These are phyloP conservation scores for Chaetogeoica ovagalla DNA, from an alignment of 2,888 invertebrate genomes.

Conservation along the genomic window DNA sequence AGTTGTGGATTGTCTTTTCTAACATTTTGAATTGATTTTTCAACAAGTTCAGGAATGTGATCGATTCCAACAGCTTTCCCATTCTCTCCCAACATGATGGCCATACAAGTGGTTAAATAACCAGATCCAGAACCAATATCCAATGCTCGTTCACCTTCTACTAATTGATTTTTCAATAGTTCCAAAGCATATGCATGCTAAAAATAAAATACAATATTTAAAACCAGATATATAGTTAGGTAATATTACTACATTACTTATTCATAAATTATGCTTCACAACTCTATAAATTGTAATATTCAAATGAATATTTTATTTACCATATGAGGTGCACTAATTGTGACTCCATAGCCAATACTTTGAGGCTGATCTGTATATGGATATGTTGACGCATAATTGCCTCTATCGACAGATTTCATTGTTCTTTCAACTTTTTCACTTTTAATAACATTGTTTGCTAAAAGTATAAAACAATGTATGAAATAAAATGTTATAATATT, in stretches of 20 bases:
- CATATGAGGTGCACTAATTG: slow-evolving; percentile 97
- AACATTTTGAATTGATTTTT: slow-evolving; percentile 76
- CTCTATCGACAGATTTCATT: slow-evolving; percentile 83
- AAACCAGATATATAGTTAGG: neutral
- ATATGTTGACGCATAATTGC: slow-evolving; percentile 73
- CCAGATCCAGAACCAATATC: slow-evolving; percentile 95
- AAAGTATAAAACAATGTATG: slow-evolving; percentile 57
- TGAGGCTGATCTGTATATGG: slow-evolving; percentile 92
- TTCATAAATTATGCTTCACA: neutral
- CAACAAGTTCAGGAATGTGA: slow-evolving; percentile 82
- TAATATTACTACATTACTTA: neutral
- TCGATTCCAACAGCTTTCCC: slow-evolving; percentile 83
- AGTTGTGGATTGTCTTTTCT: slow-evolving; percentile 72
- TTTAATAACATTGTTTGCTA: slow-evolving; percentile 80
- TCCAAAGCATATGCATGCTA: slow-evolving; percentile 92
- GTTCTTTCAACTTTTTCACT: slow-evolving; percentile 75
- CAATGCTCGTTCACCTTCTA: slow-evolving; percentile 75
- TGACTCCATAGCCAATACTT: slow-evolving; percentile 90
- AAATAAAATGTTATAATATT: neutral
- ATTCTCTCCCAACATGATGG: slow-evolving; percentile 75
- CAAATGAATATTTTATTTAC: slow-evolving; percentile 61
- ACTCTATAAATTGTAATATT: neutral
- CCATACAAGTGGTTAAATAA: slow-evolving; percentile 89
- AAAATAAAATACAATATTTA: slow-evolving; percentile 54
- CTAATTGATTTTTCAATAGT: slow-evolving; percentile 75